A percentile compares a stretch with the other conserved stretches of the same genome.
Conservation (phyloP, 2,113 vertebrate genomes). For the Colaptes auratus region DNA sequence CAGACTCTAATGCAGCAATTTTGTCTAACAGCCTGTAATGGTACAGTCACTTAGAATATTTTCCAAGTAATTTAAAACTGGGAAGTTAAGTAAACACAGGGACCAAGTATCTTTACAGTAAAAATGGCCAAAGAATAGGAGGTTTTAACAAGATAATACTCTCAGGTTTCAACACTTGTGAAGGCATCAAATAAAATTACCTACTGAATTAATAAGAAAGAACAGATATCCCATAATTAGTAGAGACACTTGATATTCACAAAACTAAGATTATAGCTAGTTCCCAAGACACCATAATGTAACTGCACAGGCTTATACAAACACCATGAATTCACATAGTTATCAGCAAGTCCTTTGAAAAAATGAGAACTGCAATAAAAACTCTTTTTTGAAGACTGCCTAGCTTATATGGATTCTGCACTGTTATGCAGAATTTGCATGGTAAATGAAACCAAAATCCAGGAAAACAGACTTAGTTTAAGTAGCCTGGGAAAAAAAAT, state of each 20-base stretch:
- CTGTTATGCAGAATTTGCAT: background rate
- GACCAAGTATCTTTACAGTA: background rate
- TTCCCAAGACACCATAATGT: background rate
- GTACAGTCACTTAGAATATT: background rate
- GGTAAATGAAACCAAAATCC: background rate
- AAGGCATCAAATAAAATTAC: background rate
- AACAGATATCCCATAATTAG: background rate
- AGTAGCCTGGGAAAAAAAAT: background rate
- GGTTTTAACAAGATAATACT: background rate
- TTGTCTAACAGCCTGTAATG: background rate
- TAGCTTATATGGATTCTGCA: background rate
- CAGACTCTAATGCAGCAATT: background rate
- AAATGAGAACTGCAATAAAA: background rate
- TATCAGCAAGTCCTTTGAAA: background rate
- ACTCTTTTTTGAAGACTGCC: background rate
- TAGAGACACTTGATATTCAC: background rate
- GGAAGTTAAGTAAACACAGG: background rate
- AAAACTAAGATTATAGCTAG: background rate
- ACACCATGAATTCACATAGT: background rate
- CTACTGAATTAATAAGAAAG: background rate
- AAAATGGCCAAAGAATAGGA: background rate
- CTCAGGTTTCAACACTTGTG: background rate
- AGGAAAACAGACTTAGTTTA: background rate
- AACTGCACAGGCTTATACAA: background rate
- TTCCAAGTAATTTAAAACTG: background rate